A percentile compares a stretch with the other conserved stretches of the same genome.
Conservation (phyloP, 2,888 invertebrate species). For the Tipula confusa region DNA sequence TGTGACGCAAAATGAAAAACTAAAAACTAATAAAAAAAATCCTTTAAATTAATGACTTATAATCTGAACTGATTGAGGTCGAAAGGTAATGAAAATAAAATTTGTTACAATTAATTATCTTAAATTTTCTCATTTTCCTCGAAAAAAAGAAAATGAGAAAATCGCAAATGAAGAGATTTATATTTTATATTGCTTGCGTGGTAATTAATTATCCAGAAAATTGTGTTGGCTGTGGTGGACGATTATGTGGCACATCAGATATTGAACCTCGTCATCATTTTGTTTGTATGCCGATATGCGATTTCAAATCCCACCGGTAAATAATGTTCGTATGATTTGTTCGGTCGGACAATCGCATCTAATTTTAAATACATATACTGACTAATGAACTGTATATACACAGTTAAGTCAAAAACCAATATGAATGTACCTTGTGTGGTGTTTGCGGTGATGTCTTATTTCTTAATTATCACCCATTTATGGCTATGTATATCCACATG, state of each 20-base stretch:
- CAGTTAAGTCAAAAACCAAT: not conserved
- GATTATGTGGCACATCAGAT: not conserved
- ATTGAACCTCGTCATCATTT: not conserved
- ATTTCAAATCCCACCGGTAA: not conserved
- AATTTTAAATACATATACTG: too few relatives aligned
- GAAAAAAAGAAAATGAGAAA: not conserved
- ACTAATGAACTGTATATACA: too few relatives aligned
- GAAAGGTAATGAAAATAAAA: not conserved
- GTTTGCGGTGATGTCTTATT: not conserved
- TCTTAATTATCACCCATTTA: not conserved
- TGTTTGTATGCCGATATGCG: not conserved
- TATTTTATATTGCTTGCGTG: not conserved
- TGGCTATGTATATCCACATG: not conserved
- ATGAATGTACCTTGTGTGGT: not conserved
- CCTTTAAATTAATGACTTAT: not conserved
- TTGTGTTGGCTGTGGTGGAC: not conserved
- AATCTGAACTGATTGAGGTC: constrained; percentile 3
- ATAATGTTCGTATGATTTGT: not conserved
- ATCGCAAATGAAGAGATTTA: not conserved
- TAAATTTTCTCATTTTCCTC: not conserved
- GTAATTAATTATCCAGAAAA: not conserved
- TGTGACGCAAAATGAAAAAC: not conserved
- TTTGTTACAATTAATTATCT: not conserved
- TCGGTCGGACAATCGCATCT: not conserved
- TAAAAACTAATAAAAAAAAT: not conserved